phyloP scores from a whole-genome alignment of 2,797 vertebrate genomes.

The Euthynnus affinis region DNA sequence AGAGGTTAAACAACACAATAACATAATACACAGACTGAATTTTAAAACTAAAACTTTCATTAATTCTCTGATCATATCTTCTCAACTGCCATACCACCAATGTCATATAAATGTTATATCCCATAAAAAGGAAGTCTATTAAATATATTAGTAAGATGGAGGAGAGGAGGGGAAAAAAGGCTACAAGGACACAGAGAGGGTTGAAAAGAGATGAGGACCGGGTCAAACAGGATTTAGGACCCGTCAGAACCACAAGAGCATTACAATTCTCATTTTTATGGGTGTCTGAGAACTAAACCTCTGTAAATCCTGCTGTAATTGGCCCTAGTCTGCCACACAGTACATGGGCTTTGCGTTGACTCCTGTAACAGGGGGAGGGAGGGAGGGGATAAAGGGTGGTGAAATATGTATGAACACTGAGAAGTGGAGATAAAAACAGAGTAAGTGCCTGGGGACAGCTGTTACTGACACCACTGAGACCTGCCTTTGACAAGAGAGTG shows the following conservation, averaged over 20 bases:
- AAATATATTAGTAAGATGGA: background rate
- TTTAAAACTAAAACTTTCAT: no score
- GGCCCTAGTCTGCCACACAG: constrained; percentile 3
- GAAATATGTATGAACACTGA: constrained; percentile 47
- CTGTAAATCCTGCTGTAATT: constrained; percentile 33
- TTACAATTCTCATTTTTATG: constrained; percentile 12
- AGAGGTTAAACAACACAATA: background rate
- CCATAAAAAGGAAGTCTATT: background rate
- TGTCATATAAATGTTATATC: no score
- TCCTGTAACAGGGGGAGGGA: background rate
- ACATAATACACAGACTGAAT: no score
- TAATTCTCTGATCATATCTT: no score
- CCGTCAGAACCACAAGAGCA: background rate
- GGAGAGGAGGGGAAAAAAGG: background rate
- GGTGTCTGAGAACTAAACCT: constrained; percentile 11
- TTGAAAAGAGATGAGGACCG: background rate
- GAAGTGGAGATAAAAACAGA: constrained; percentile 30
- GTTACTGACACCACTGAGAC: constrained; percentile 44
- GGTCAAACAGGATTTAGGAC: constrained; percentile 12
- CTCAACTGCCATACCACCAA: background rate
- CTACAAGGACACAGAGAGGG: background rate
- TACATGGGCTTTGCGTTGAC: constrained; percentile 22
- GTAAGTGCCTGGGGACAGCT: constrained; percentile 32
- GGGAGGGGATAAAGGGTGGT: background rate
- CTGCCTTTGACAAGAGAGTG: constrained; percentile 46